Percentiles rank a stretch among this genome's conserved stretches.
Evolutionary conservation across 2,888 invertebrate species (phyloP).

Genomic region (Candidula unifasciata): DNA sequence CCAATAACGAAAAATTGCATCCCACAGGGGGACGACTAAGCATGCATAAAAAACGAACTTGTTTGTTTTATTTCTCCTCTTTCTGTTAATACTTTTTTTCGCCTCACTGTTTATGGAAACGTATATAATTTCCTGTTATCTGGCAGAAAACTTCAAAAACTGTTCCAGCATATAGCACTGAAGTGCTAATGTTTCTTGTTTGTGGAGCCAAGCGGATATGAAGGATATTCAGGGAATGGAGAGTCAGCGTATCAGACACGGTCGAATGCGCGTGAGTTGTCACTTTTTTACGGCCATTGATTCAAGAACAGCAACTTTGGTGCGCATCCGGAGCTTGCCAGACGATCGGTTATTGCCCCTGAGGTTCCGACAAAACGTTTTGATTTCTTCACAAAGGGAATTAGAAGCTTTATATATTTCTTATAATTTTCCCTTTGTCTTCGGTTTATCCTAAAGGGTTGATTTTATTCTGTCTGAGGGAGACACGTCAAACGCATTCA

Average conservation of each 20-base stretch:
- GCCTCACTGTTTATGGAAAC: too few species aligned
- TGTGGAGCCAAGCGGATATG: too few species aligned
- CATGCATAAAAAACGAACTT: too few species aligned
- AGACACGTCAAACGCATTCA: constrained; percentile 1
- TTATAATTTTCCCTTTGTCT: neutral
- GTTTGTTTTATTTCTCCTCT: too few species aligned
- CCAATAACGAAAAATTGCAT: too few species aligned
- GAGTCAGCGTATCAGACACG: neutral
- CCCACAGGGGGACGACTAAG: too few species aligned
- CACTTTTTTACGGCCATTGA: constrained; percentile 4
- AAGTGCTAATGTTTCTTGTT: too few species aligned
- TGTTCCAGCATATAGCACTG: too few species aligned
- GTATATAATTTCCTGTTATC: too few species aligned
- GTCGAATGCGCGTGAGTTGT: neutral
- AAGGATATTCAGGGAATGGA: too few species aligned
- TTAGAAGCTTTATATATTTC: neutral
- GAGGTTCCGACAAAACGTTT: neutral
- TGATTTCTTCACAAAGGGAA: constrained; percentile 2
- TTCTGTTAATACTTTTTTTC: too few species aligned
- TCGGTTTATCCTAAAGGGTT: neutral
- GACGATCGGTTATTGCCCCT: neutral
- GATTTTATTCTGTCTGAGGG: neutral
- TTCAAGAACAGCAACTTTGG: neutral
- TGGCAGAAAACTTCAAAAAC: too few species aligned
- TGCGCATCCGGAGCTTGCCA: neutral